Base-by-base conservation (phyloP, 1,140 invertebrate species). In the Pentalonia nigronervosa region DNA sequence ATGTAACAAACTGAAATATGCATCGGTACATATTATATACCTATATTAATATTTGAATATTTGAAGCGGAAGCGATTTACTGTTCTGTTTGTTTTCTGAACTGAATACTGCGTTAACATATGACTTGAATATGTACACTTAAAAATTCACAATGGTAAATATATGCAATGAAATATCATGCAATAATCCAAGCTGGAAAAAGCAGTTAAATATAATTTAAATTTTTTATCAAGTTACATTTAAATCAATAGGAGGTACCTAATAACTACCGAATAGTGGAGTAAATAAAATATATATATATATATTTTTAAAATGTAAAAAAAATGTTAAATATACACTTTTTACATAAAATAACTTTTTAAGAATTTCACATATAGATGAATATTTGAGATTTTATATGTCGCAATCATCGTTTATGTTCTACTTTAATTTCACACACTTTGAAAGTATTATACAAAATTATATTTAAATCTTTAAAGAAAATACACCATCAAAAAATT, bases 131-230 rank as follows among this genome's bases (percentile, higher is more conserved):
- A 76, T 76, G 60, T n/a, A 76, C 60, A n/a, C 60, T 76, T n/a
- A 76, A 14, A n/a, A 76, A 76, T 76, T 34, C 60, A 17, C n/a
- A 14, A 76, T 76, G 1, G 60, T 76, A n/a, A 76, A 76, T 53
- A 76, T 76, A 76, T 76, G 30, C 11, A 34, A 7, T 76, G 60
- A 76, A 53, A 53, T 21, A 21, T 47, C 3, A 47, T 53, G 50
- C 50, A 20, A 53, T 53, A 53, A 53, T 76, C n/a, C 60, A n/a
- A 76, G 60, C 17, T 1, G 60, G 14, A 17, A n/a, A 67, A 76
- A 76, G 30, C 60, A 76, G n/a, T 76, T 76, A n/a, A 76, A n/a
- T 76, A 76, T 76, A 76, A 76, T 76, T 76, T 17, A n/a, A 76
- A n/a, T n/a, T 76, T n/a, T 76, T 67, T n/a, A n/a, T n/a, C 60